A percentile compares a stretch with the other conserved stretches of the same genome.
Evolutionary conservation across 1,140 invertebrate genomes (phyloP).

Genomic region (Littorina saxatilis): DNA sequence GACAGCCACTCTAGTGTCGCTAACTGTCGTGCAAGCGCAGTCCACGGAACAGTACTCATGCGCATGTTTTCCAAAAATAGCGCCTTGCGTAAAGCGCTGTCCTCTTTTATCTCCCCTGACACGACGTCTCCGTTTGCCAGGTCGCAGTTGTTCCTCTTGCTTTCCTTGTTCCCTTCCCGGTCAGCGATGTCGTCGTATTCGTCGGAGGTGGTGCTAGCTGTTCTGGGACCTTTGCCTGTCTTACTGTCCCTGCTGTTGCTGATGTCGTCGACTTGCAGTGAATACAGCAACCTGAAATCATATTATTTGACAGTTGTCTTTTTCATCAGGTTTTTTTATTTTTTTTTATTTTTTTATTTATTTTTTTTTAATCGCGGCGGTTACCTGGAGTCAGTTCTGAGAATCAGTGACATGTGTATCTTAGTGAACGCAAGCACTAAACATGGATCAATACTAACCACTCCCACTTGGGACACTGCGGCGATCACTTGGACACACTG

Average conservation of each 20-base stretch:
- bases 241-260: too few species aligned
- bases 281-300: constrained; percentile 11
- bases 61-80: constrained; percentile 26
- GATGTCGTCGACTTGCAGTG: neutral
- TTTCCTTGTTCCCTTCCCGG: neutral
- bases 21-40: neutral
- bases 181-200: neutral
- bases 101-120: neutral
- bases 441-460: too few species aligned
- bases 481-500: too few species aligned
- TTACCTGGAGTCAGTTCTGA: too few species aligned
- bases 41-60: constrained; percentile 14
- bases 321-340: neutral
- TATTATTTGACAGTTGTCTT: neutral
- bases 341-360: too few species aligned
- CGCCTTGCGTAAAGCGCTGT: neutral
- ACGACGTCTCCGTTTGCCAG: neutral
- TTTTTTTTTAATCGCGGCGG: neutral
- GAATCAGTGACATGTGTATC: too few species aligned
- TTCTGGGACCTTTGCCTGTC: neutral
- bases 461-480: too few species aligned
- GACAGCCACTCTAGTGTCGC: neutral
- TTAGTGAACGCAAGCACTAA: too few species aligned
- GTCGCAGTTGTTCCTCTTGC: neutral
- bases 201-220: neutral